phyloP scores from a whole-genome alignment of 2,113 vertebrate genomes.

The Spea bombifrons region DNA sequence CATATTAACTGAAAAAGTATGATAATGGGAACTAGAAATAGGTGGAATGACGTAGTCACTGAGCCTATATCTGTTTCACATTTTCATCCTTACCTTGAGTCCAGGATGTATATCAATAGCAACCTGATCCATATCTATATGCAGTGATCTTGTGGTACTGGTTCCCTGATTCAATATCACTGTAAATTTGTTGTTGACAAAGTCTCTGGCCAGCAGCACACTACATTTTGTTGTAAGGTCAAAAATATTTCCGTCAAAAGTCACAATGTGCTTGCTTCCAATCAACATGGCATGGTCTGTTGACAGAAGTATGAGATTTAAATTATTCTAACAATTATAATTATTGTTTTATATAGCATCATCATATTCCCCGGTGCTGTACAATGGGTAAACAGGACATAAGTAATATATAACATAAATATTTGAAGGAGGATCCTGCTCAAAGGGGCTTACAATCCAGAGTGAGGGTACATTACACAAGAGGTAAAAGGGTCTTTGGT shows the following conservation, averaged over 20 bases:
- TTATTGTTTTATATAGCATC: no score
- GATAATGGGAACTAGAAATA: no score
- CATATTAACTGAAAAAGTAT: no score
- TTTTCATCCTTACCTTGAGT: constrained; percentile 64
- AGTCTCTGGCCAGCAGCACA: constrained; percentile 71
- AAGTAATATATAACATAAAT: no score
- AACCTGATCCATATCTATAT: constrained; percentile 63
- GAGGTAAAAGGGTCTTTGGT: no score
- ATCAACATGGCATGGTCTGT: constrained; percentile 78
- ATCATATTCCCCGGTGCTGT: no score
- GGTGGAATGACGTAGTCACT: no score
- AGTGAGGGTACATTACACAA: no score
- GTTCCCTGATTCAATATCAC: constrained; percentile 58
- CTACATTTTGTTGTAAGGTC: constrained; percentile 65
- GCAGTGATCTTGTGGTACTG: constrained; percentile 54
- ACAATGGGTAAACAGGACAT: no score
- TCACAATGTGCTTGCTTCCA: constrained; percentile 69
- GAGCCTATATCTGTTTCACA: background rate
- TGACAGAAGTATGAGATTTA: background rate
- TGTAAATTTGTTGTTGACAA: constrained; percentile 59
- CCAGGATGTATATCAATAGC: constrained; percentile 59
- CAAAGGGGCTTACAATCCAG: no score
- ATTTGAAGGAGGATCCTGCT: no score
- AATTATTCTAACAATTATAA: no score
- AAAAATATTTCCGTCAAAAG: constrained; percentile 75